Percentiles rank a stretch among this genome's conserved stretches.
phyloP scores from a whole-genome alignment of 2,113 vertebrate genomes.

The Callionymus lyra region DNA sequence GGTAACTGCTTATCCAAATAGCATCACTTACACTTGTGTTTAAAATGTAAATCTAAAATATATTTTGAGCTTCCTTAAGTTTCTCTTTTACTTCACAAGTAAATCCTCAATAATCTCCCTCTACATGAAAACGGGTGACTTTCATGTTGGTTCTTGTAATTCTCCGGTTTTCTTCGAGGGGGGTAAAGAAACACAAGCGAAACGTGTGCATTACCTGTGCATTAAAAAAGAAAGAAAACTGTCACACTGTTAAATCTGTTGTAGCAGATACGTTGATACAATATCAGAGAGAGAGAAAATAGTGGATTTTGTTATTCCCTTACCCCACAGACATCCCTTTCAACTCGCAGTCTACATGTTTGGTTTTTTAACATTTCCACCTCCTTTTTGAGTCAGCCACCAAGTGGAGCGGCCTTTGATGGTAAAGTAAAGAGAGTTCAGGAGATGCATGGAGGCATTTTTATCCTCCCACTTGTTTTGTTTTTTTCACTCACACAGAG shows the following conservation, averaged over 20 bases:
- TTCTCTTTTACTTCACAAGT: too few species aligned
- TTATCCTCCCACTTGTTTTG: slow-evolving; percentile 32
- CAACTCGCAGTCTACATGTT: slow-evolving; percentile 33
- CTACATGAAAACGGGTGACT: too few species aligned
- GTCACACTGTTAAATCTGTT: slow-evolving; percentile 22
- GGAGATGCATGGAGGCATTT: slow-evolving; percentile 15
- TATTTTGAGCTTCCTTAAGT: too few species aligned
- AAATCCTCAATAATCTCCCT: too few species aligned
- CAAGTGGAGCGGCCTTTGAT: slow-evolving; percentile 36
- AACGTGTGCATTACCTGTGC: too few species aligned
- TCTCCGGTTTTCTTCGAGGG: too few species aligned
- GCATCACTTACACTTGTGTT: too few species aligned
- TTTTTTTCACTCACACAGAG: slow-evolving; percentile 21
- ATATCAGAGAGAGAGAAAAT: slow-evolving; percentile 14
- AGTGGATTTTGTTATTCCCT: slow-evolving; percentile 26
- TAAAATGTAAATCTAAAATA: too few species aligned
- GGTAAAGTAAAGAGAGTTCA: slow-evolving; percentile 25
- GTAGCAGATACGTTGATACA: slow-evolving; percentile 6
- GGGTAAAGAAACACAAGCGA: too few species aligned
- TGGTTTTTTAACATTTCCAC: slow-evolving; percentile 32
- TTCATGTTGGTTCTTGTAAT: too few species aligned
- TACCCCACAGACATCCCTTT: slow-evolving; percentile 33
- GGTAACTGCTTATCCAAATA: too few species aligned
- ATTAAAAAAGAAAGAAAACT: slow-evolving; percentile 8
- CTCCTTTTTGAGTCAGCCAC: slow-evolving; percentile 42